A percentile compares a stretch with the other conserved stretches of the same genome.
phyloP scores from a whole-genome alignment of 23 tunicate genomes.

The Trididemnum nubilum region DNA sequence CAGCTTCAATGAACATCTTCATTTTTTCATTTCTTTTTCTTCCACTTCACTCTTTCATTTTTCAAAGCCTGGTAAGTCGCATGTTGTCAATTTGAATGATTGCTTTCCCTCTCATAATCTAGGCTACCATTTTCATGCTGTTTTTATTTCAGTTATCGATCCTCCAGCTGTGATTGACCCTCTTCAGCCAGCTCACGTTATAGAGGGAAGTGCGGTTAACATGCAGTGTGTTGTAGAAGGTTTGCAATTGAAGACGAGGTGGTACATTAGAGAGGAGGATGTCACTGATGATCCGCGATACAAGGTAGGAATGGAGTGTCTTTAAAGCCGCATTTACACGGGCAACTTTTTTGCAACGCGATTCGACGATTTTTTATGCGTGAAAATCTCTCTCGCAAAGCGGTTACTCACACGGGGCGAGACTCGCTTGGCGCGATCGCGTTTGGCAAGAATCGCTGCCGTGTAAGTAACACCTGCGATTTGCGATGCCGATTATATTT shows the following conservation, averaged over 20 bases:
- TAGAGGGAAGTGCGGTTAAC: constrained; percentile 83
- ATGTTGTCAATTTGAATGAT: too few species aligned
- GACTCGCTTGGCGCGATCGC: too few species aligned
- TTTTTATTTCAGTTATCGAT: constrained; percentile 51
- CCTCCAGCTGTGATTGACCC: constrained; percentile 86
- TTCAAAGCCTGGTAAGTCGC: background rate
- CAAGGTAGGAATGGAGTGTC: constrained; percentile 60
- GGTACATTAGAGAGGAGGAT: constrained; percentile 69
- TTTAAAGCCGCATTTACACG: background rate
- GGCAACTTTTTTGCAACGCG: too few species aligned
- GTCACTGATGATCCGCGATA: constrained; percentile 56
- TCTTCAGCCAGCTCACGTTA: constrained; percentile 85
- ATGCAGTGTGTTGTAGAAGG: constrained; percentile 82
- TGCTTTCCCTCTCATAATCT: background rate
- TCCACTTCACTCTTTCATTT: background rate
- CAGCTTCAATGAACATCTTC: too few species aligned
- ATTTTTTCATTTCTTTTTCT: background rate
- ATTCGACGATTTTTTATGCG: too few species aligned
- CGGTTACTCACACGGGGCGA: too few species aligned
- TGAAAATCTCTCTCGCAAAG: too few species aligned
- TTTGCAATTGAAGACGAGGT: constrained; percentile 57
- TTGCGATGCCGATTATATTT: too few species aligned
- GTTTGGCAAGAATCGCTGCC: too few species aligned
- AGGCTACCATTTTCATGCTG: background rate
- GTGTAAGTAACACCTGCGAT: too few species aligned